These are phyloP conservation scores for Zaprionus ghesquierei DNA, from an alignment of 1,140 invertebrate genomes.

Conservation along the genomic window DNA sequence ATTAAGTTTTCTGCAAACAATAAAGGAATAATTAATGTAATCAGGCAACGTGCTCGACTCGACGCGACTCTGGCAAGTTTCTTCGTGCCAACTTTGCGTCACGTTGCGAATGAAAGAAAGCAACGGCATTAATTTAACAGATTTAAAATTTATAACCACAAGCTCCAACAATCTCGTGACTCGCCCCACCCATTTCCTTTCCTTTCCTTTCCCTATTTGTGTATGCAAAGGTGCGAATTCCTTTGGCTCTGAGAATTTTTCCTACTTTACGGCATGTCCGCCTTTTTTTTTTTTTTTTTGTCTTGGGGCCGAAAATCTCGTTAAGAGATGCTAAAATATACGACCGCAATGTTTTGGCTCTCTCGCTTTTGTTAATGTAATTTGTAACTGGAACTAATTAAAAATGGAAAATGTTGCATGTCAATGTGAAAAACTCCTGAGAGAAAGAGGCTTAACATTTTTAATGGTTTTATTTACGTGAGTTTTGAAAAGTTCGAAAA, in stretches of 20 bases:
- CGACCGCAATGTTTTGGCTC: slow-evolving; percentile 57
- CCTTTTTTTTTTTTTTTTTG: slow-evolving; percentile 41
- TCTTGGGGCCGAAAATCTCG: slow-evolving; percentile 61
- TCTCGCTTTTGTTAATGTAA: slow-evolving; percentile 62
- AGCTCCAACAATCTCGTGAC: slow-evolving; percentile 9
- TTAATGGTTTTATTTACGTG: not conserved
- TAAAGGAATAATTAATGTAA: slow-evolving; percentile 82
- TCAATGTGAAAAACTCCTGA: not conserved
- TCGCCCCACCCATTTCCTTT: not conserved
- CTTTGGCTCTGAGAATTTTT: slow-evolving; percentile 31
- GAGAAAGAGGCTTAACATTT: slow-evolving; percentile 2
- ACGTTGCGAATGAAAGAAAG: slow-evolving; percentile 65
- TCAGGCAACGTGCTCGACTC: slow-evolving; percentile 60
- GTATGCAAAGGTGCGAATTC: slow-evolving; percentile 78
- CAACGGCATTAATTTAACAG: slow-evolving; percentile 73
- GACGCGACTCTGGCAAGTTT: slow-evolving; percentile 29
- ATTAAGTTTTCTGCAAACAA: slow-evolving; percentile 59
- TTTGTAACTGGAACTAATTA: slow-evolving; percentile 78
- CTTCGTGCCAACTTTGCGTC: slow-evolving; percentile 48
- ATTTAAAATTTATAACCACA: slow-evolving; percentile 82
- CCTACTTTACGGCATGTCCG: slow-evolving; percentile 19
- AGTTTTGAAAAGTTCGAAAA: not conserved
- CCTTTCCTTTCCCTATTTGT: slow-evolving; percentile 51
- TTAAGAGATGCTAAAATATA: slow-evolving; percentile 79
- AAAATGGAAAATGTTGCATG: slow-evolving; percentile 56